Percentiles rank a stretch among this genome's conserved stretches.
These are phyloP conservation scores for Nannoperca obscura DNA, from an alignment of 2,797 vertebrate genomes.

Conservation along the genomic window DNA sequence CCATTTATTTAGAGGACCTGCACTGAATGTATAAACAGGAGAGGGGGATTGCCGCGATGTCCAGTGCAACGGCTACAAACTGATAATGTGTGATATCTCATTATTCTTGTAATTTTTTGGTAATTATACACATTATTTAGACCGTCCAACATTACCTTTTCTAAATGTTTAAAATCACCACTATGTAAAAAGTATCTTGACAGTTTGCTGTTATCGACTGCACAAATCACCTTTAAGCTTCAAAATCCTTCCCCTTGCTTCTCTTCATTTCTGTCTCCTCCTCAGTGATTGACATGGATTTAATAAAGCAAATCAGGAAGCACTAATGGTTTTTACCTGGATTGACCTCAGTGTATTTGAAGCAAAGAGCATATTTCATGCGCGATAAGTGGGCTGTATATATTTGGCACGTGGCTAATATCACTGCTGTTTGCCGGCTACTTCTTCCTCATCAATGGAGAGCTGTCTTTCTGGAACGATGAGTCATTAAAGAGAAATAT, in stretches of 20 bases:
- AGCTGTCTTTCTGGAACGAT: slow-evolving; percentile 35
- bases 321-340: slow-evolving; percentile 61
- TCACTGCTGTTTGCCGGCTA: slow-evolving; percentile 29
- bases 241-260: slow-evolving; percentile 16
- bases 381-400: slow-evolving; percentile 31
- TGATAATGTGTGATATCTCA: not conserved
- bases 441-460: slow-evolving; percentile 53
- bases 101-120: not conserved
- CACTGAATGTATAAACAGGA: slow-evolving; percentile 35
- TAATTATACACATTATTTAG: not conserved
- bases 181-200: slow-evolving; percentile 20
- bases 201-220: slow-evolving; percentile 12
- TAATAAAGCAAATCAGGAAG: slow-evolving; percentile 52
- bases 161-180: not conserved
- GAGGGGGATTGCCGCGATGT: not conserved
- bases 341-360: slow-evolving; percentile 47
- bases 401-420: slow-evolving; percentile 17
- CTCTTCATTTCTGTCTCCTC: slow-evolving; percentile 29
- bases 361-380: slow-evolving; percentile 44
- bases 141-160: not conserved
- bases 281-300: slow-evolving; percentile 45
- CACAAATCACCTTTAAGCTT: slow-evolving; percentile 33
- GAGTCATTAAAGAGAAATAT: slow-evolving; percentile 40
- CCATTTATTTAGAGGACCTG: slow-evolving; percentile 46
- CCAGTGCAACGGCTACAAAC: not conserved